Evolutionary conservation across 2,113 vertebrate species (phyloP), one percentile per base, ranked within the genome.

Genomic region (Seriola quinqueradiata): DNA sequence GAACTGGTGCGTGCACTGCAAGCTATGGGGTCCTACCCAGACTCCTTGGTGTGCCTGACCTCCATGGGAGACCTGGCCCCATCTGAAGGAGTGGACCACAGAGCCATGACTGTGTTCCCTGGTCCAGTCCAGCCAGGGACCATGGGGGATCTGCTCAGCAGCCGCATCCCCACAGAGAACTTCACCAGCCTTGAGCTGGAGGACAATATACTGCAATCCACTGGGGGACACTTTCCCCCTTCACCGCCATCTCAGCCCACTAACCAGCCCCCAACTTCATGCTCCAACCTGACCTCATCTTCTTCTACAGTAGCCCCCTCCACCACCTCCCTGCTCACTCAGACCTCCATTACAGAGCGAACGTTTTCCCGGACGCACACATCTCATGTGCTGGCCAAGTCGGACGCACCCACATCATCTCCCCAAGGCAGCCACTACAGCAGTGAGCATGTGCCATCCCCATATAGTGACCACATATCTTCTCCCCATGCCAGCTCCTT

Each of bases 1-100:
- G 98, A 99, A 91, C 94, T 99, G 87, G 98, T 99, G 83, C 96
- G 98, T 71, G 98, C 98, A 23, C 94, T 99, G 79, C 98, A 99
- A 94, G 98, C 98, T 59, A 98, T 99, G 90, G 97, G 97, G 76
- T 95, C 95, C 54, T 96, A 96, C 84, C 92, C 95, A 3, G 95
- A 96, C 77, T 99, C 98, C 67, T 95, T 99, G 78, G 98, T 97
- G 95, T 99, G 98, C 95, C 95, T 99, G 94, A 97, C 97, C 90
- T 98, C 97, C 81, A 99, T 99, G 89, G 98, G 95, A 77, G 98
- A 99, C 77, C 95, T 99, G 87, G 91, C 96, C 68, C 95, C 96
- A 32, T 93, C 97, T 63, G 98, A 98, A 19, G 96, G 96, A 66
- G 97, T 98, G 91, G 97, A 98, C 84, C 95, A 98, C 77, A 92